A percentile compares a stretch with the other conserved stretches of the same genome.
phyloP scores from a whole-genome alignment of 2,888 invertebrate genomes.

The Caenorhabditis doughertyi region DNA sequence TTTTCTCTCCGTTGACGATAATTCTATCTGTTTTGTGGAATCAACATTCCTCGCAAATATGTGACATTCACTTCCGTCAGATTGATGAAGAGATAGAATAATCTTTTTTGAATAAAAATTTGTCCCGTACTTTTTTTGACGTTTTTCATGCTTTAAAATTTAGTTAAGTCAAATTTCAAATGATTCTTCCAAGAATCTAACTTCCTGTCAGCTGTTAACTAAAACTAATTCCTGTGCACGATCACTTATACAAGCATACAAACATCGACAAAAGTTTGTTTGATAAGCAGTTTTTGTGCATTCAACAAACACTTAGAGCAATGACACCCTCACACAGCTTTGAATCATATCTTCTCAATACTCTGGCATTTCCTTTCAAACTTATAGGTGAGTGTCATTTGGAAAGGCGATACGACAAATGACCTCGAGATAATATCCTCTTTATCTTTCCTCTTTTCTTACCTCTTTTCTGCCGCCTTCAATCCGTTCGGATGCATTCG shows the following conservation, averaged over 20 bases:
- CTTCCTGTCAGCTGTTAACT: background rate
- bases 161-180: background rate
- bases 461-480: constrained; percentile 26
- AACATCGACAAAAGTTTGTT: constrained; percentile 46
- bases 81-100: constrained; percentile 22
- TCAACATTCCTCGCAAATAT: constrained; percentile 44
- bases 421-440: constrained; percentile 62
- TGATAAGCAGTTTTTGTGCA: constrained; percentile 56
- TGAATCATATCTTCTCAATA: constrained; percentile 56
- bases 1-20: background rate
- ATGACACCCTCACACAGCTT: constrained; percentile 55
- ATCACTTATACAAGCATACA: constrained; percentile 38
- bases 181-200: background rate
- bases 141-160: background rate
- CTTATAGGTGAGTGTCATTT: constrained; percentile 42
- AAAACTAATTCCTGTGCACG: constrained; percentile 27
- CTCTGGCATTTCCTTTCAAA: constrained; percentile 21
- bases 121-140: background rate
- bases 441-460: constrained; percentile 28
- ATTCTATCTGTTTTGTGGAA: constrained; percentile 40
- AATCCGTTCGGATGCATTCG: constrained; percentile 28
- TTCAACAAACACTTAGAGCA: constrained; percentile 58
- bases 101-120: background rate
- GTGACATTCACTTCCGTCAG: constrained; percentile 30
- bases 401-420: constrained; percentile 58